phyloP scores from a whole-genome alignment of 2,888 invertebrate genomes.

The Charanyca ferruginea region DNA sequence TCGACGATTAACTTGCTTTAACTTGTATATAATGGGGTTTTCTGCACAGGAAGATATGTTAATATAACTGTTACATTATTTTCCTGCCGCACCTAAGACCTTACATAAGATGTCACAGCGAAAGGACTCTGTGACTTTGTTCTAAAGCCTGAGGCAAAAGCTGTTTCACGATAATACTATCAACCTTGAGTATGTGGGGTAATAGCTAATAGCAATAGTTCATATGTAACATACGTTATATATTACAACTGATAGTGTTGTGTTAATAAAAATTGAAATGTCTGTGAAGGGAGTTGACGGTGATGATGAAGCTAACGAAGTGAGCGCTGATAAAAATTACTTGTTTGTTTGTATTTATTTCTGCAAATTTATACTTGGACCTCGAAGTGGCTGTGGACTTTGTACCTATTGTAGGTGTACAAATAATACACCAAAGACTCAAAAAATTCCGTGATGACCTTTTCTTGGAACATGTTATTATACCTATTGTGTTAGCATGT shows the following conservation, averaged over 20 bases:
- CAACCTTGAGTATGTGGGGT: slow-evolving; percentile 68
- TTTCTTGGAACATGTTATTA: slow-evolving; percentile 7
- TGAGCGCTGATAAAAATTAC: not conserved
- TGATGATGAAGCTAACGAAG: not conserved
- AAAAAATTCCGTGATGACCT: slow-evolving; percentile 30
- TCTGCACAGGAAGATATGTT: not conserved
- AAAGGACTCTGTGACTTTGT: slow-evolving; percentile 47
- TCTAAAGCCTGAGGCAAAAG: slow-evolving; percentile 55
- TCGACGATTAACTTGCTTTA: not conserved
- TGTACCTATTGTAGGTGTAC: slow-evolving; percentile 16
- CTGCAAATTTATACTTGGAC: not conserved
- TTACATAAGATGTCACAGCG: slow-evolving; percentile 57
- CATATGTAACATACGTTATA: slow-evolving; percentile 43
- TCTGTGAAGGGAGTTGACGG: not conserved
- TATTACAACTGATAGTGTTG: slow-evolving; percentile 25
- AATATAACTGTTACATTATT: slow-evolving; percentile 6
- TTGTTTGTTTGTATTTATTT: not conserved
- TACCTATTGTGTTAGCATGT: slow-evolving; percentile 4
- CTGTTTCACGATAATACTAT: slow-evolving; percentile 52
- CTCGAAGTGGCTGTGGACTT: slow-evolving; percentile 7
- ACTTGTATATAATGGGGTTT: not conserved
- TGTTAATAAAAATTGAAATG: slow-evolving; percentile 23
- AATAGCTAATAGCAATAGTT: slow-evolving; percentile 54
- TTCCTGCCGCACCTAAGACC: slow-evolving; percentile 28
- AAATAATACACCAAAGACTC: slow-evolving; percentile 13